Conservation (phyloP, 2,888 invertebrate species). For the Caenorhabditis macrosperma region DNA sequence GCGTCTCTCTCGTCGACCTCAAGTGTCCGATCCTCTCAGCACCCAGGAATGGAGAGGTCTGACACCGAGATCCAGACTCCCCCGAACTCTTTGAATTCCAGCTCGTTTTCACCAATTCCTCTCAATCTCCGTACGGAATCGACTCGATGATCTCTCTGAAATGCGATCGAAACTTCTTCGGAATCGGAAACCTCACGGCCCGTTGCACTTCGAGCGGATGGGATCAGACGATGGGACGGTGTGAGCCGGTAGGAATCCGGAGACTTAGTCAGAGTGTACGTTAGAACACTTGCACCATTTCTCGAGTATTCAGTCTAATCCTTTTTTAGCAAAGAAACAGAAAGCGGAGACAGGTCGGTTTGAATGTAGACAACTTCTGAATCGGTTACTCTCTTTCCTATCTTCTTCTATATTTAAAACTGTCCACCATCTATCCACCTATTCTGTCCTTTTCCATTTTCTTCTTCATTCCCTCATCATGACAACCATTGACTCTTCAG, state of each 20-base stretch:
- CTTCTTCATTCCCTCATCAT: background rate
- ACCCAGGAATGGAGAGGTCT: constrained; percentile 54
- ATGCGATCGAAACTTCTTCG: constrained; percentile 49
- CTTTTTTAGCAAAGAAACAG: constrained; percentile 25
- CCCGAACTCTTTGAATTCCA: constrained; percentile 36
- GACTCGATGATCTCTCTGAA: constrained; percentile 43
- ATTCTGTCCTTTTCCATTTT: background rate
- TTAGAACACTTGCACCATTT: background rate
- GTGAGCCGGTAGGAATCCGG: constrained; percentile 46
- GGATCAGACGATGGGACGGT: constrained; percentile 51
- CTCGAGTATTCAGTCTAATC: background rate
- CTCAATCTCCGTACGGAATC: constrained; percentile 41
- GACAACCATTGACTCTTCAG: constrained; percentile 1
- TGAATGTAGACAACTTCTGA: background rate
- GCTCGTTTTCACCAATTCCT: constrained; percentile 47
- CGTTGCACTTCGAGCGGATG: constrained; percentile 59
- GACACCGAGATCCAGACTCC: background rate
- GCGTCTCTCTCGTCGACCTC: constrained; percentile 41
- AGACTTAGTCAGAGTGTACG: constrained; percentile 36
- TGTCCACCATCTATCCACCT: background rate
- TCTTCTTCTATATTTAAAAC: background rate
- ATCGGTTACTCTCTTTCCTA: background rate
- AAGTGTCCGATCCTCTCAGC: constrained; percentile 52
- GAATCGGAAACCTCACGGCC: constrained; percentile 48
- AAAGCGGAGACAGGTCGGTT: constrained; percentile 47